These are phyloP conservation scores for Tupiocoris notatus DNA, from an alignment of 2,888 invertebrate species.

Conservation along the genomic window DNA sequence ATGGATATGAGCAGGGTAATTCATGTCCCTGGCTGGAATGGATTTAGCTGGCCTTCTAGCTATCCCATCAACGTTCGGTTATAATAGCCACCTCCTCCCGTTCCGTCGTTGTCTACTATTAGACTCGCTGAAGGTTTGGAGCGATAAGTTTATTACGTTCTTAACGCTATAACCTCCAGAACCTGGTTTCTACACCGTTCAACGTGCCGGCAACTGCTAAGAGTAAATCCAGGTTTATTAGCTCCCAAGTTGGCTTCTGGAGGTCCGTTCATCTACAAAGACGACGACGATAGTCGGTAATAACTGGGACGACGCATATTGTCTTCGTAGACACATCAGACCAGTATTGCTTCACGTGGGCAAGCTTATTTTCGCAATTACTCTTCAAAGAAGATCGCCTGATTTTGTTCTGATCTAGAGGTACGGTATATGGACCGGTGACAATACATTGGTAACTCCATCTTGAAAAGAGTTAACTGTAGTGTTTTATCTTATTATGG, in stretches of 20 bases:
- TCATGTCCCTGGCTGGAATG: neutral
- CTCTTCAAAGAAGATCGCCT: neutral
- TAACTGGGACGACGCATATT: slow-evolving; percentile 26
- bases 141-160: slow-evolving; percentile 33
- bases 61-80: slow-evolving; percentile 19
- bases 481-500: too few relatives aligned
- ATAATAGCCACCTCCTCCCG: slow-evolving; percentile 1
- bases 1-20: neutral
- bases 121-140: neutral
- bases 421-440: neutral
- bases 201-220: neutral
- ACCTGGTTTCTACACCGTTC: neutral
- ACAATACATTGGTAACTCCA: neutral
- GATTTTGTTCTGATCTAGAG: neutral
- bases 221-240: slow-evolving; percentile 33
- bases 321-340: slow-evolving; percentile 11
- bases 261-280: neutral
- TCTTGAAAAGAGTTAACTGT: too few relatives aligned
- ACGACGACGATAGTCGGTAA: slow-evolving; percentile 3
- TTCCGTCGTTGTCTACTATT: slow-evolving; percentile 5
- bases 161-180: neutral
- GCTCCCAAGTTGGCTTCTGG: slow-evolving; percentile 16
- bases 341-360: slow-evolving; percentile 6
- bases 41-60: neutral
- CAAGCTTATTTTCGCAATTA: slow-evolving; percentile 23